Conservation (phyloP, 2,797 vertebrate genomes). For the Artibeus jamaicensis region DNA sequence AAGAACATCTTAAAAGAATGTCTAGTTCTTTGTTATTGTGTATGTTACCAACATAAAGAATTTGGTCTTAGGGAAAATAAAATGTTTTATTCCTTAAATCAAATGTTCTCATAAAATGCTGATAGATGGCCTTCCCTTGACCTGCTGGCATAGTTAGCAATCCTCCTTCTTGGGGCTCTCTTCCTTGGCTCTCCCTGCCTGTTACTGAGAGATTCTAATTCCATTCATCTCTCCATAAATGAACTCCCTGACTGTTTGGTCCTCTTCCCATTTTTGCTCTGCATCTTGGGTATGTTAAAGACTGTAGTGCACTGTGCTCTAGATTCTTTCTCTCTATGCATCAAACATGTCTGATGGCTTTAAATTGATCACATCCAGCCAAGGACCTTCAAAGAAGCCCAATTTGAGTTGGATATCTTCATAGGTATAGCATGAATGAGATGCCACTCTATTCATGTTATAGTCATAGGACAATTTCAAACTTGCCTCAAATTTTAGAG, state of each 20-base stretch:
- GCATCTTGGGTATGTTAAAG: background rate
- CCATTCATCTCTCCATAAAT: background rate
- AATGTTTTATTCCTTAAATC: background rate
- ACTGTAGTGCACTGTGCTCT: background rate
- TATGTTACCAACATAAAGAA: slow-evolving; percentile 40
- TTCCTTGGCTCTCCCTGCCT: background rate
- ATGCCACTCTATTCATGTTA: background rate
- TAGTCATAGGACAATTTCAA: background rate
- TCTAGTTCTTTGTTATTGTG: slow-evolving; percentile 39
- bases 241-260: background rate
- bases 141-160: background rate
- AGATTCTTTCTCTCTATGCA: background rate
- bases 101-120: background rate
- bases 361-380: background rate
- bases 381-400: background rate
- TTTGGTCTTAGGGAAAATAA: slow-evolving; percentile 50
- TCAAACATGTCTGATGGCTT: background rate
- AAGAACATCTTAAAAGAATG: slow-evolving; percentile 51
- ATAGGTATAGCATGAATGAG: background rate
- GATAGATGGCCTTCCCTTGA: background rate
- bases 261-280: background rate
- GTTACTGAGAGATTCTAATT: background rate
- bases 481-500: background rate
- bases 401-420: background rate
- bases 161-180: background rate